Evolutionary conservation across 2,888 invertebrate genomes (phyloP), one percentile per base, ranked within the genome.

Genomic region (Pyrocoelia pectoralis): DNA sequence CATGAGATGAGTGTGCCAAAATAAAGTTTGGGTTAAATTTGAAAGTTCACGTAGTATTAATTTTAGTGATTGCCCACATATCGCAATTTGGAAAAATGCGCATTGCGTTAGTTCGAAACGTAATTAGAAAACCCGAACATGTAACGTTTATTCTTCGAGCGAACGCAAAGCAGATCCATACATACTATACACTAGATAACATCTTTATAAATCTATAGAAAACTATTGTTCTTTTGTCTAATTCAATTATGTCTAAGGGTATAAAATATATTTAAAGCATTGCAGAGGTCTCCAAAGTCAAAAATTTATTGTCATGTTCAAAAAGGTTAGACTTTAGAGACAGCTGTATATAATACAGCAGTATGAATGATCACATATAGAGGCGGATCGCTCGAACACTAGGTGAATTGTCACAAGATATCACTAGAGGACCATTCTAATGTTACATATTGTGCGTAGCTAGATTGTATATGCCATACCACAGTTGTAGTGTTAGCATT

Each of bases 401-500:
- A 79, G 77, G 75, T 80, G 79, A 80, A 80, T 80, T 81, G 79
- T 81, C 79, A 79, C 75, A 77, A 78, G 70, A 76, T 80, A 80
- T 80, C 79, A 80, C 79, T 79, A 80, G 73, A 76, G 77, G 77
- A 76, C 76, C 75, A 76, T 76, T 76, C 75, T 78, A 77, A 73
- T 48, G 46, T 70, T 70, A 69, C 67, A 68, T 68, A 76, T 80
- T 80, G 80, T 80, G 80, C 80, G 80, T 79, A 79, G 78, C 79
- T 76, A 75, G 71, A 72, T 60, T 64, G 56, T 55, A 60, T 64
- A 29, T 50, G 64, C 51, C 60, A 15, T 59, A 59, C 64, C 46
- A 60, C 64, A 49, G 43, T 51, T 52, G 51, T 40, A 54, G 54
- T 60, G 48, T 53, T 53, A 56, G 52, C 56, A 48, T 19, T 29